These are phyloP conservation scores for Pipa parva DNA, from an alignment of 2,113 vertebrate genomes.

Conservation along the genomic window DNA sequence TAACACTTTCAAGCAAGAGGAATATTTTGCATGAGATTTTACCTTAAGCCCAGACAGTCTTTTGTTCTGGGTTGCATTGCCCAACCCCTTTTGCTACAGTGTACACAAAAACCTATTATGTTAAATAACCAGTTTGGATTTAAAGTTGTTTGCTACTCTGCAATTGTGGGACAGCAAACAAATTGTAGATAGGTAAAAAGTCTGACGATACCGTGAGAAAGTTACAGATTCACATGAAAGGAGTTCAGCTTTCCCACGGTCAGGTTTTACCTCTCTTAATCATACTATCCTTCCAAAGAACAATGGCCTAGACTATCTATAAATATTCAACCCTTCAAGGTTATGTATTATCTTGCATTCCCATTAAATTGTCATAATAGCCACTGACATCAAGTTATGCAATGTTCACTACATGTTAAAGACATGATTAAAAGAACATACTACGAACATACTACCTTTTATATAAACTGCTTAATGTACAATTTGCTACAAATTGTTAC, in stretches of 20 bases:
- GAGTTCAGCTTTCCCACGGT: constrained; percentile 72
- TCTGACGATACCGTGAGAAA: constrained; percentile 72
- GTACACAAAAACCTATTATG: constrained; percentile 57
- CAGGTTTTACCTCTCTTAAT: constrained; percentile 55
- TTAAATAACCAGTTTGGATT: constrained; percentile 50
- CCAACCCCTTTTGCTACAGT: constrained; percentile 43
- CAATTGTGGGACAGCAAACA: constrained; percentile 65
- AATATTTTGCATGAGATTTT: constrained; percentile 1
- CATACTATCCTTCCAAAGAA: constrained; percentile 53
- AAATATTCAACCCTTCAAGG: constrained; percentile 43
- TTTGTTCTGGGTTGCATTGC: constrained; percentile 45
- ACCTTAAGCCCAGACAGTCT: constrained; percentile 6
- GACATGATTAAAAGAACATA: too few relatives aligned
- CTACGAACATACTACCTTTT: background rate
- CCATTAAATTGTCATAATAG: constrained; percentile 45
- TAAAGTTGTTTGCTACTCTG: constrained; percentile 61
- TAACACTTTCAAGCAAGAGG: too few relatives aligned
- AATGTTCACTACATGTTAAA: too few relatives aligned
- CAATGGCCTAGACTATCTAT: constrained; percentile 56
- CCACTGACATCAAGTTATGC: too few relatives aligned
- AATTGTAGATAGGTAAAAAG: constrained; percentile 60
- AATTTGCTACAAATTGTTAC: too few relatives aligned
- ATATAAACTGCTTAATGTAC: too few relatives aligned
- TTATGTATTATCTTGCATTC: constrained; percentile 55
- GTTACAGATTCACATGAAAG: constrained; percentile 47